Base-by-base conservation (phyloP, 1,140 invertebrate genomes). In the Zaprionus taronus region DNA sequence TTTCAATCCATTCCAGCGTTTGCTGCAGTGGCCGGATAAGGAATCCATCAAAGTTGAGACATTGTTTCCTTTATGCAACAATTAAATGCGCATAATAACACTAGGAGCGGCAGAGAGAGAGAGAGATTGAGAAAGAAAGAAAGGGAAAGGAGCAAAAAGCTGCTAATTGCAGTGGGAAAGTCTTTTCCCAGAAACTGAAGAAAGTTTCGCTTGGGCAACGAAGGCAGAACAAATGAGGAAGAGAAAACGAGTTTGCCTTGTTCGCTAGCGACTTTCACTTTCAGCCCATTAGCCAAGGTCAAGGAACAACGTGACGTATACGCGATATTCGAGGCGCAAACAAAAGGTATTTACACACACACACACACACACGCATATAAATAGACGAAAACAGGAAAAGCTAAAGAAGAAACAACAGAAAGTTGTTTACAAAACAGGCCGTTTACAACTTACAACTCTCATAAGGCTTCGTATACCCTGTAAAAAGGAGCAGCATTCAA, bases 341-440 rank as follows among this genome's bases (percentile, higher is more conserved):
- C 57, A 47, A 63, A 74, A 75, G 66, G 58, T 70, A 66, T 70
- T 53, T 64, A 51, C 38, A 64, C 17, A 34, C 28, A 41, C 38
- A 64, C 17, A 34, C 28, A 41, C 41, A 47, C 17, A 63, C 17
- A 56, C 9, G 47, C n/a, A 69, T 44, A 60, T 61, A 65, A 72
- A 60, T 51, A 47, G 22, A 24, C 47, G 28, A 55, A 76, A 72
- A 69, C 49, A 74, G 36, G 38, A 69, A 56, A 61, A 34, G 26
- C 22, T 12, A 56, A 56, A 2, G 26, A n/a, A 24, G 26, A 41
- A 31, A 20, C 15, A 36, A 56, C 6, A 75, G 28, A 41, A 17
- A 47, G 34, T 56, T 85, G 83, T 85, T 85, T 76, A 85, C 82
- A 79, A 69, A 85, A 80, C 69, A 67, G 55, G 22, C 51, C n/a